A percentile compares a stretch with the other conserved stretches of the same genome.
Evolutionary conservation across 2,888 invertebrate genomes (phyloP).

Genomic region (Pyrochroa serraticornis): DNA sequence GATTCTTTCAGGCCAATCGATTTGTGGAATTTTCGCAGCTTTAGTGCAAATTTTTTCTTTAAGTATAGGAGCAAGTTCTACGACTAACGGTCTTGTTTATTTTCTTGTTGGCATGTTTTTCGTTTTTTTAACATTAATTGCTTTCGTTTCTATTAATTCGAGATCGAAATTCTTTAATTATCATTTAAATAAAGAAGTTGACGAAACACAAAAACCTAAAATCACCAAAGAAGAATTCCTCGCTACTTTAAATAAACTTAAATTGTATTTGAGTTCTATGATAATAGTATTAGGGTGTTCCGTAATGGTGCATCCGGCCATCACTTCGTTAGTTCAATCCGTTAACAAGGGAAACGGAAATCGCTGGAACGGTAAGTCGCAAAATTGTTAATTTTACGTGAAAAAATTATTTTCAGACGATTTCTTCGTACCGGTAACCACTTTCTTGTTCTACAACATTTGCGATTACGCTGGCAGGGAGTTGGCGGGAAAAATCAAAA

Average conservation of each 20-base stretch:
- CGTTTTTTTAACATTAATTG: constrained; percentile 23
- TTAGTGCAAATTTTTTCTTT: constrained; percentile 32
- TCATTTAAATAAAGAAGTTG: constrained; percentile 33
- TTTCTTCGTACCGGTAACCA: constrained; percentile 43
- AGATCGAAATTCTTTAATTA: constrained; percentile 42
- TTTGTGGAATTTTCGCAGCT: constrained; percentile 42
- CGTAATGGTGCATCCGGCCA: constrained; percentile 40
- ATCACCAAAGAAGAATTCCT: constrained; percentile 5
- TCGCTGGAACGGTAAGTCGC: constrained; percentile 37
- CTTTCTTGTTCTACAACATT: constrained; percentile 36
- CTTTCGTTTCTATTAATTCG: constrained; percentile 25
- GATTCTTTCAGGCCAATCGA: constrained; percentile 37
- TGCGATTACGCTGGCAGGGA: constrained; percentile 43
- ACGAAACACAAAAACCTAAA: constrained; percentile 13
- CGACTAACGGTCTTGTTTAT: constrained; percentile 29
- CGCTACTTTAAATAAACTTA: constrained; percentile 5
- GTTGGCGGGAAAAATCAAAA: constrained; percentile 36
- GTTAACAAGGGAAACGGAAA: constrained; percentile 20
- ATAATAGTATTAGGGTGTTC: constrained; percentile 38
- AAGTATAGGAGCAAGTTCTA: constrained; percentile 20
- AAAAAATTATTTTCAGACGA: constrained; percentile 31
- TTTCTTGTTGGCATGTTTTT: constrained; percentile 30
- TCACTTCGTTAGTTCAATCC: constrained; percentile 37
- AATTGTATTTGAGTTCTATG: constrained; percentile 31
- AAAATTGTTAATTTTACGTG: no score